Percentiles rank a stretch among this genome's conserved stretches.
Conservation (phyloP, 92 coral and sea anemone genomes). For the Galaxea fascicularis region DNA sequence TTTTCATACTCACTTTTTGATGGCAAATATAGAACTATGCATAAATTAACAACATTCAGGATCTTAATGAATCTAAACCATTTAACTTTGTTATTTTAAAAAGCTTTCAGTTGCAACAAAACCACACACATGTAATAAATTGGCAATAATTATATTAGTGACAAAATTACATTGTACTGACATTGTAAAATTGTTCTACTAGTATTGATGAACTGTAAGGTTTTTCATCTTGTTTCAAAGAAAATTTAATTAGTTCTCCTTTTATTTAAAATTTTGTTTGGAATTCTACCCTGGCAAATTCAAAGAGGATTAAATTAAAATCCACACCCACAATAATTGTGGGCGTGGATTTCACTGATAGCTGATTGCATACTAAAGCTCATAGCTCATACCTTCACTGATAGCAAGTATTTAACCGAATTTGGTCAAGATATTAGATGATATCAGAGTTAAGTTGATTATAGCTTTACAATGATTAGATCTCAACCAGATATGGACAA, state of each 20-base stretch:
- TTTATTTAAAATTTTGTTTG: constrained; percentile 6
- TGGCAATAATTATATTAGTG: no score
- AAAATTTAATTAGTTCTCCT: constrained; percentile 12
- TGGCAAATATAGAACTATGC: not conserved
- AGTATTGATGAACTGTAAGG: not conserved
- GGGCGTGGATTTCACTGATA: no score
- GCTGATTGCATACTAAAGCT: no score
- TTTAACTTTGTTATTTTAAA: not conserved
- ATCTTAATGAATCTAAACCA: not conserved
- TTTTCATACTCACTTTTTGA: not conserved
- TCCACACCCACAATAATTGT: not conserved
- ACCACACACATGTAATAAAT: not conserved
- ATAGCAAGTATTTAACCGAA: not conserved
- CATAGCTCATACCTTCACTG: not conserved
- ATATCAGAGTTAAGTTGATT: constrained; percentile 8
- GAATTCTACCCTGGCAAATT: constrained; percentile 19
- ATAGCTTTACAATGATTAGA: not conserved
- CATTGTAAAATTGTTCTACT: not conserved
- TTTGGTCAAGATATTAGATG: not conserved
- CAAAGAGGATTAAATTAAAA: constrained; percentile 21
- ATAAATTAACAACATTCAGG: not conserved
- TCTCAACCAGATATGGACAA: not conserved
- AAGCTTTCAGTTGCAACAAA: no score
- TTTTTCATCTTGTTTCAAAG: not conserved
- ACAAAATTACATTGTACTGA: no score